Percentiles rank a stretch among this genome's conserved stretches.
Evolutionary conservation across 2,888 invertebrate genomes (phyloP).

Genomic region (Agonopterix arenella): DNA sequence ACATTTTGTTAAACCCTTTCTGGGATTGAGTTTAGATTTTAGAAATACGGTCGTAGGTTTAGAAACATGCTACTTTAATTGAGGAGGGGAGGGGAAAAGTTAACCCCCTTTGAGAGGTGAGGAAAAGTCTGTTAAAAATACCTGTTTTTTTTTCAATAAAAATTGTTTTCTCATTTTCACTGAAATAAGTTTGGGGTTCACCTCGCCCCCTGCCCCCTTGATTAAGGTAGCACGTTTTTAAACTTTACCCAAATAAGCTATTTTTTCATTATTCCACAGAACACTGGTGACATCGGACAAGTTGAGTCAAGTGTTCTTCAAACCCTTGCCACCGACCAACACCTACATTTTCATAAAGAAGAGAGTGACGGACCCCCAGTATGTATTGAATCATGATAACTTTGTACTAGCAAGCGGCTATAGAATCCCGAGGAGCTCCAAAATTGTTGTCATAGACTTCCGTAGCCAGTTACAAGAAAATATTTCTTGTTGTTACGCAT

Average conservation of each 20-base stretch:
- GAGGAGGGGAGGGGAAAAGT: too few relatives aligned
- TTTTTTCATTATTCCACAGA: constrained; percentile 40
- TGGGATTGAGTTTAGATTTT: too few relatives aligned
- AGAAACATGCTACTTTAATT: too few relatives aligned
- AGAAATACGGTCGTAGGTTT: too few relatives aligned
- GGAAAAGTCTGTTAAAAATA: too few relatives aligned
- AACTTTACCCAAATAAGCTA: background rate
- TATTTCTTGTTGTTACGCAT: constrained; percentile 54
- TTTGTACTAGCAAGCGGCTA: constrained; percentile 51
- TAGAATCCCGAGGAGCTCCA: constrained; percentile 51
- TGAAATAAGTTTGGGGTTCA: too few relatives aligned
- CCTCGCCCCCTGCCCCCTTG: too few relatives aligned
- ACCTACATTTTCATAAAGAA: constrained; percentile 70
- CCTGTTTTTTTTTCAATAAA: too few relatives aligned
- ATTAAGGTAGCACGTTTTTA: too few relatives aligned
- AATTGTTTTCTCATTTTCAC: too few relatives aligned
- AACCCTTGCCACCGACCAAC: constrained; percentile 60
- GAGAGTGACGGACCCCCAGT: constrained; percentile 29
- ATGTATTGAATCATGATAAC: constrained; percentile 41
- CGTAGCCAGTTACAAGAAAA: constrained; percentile 33
- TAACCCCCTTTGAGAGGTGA: too few relatives aligned
- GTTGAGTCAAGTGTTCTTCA: constrained; percentile 54
- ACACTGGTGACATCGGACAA: constrained; percentile 63
- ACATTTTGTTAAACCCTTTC: too few relatives aligned
- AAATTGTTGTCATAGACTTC: constrained; percentile 54